These are phyloP conservation scores for Eudyptes chrysolophus DNA, from an alignment of 2,113 vertebrate species.

Conservation along the genomic window DNA sequence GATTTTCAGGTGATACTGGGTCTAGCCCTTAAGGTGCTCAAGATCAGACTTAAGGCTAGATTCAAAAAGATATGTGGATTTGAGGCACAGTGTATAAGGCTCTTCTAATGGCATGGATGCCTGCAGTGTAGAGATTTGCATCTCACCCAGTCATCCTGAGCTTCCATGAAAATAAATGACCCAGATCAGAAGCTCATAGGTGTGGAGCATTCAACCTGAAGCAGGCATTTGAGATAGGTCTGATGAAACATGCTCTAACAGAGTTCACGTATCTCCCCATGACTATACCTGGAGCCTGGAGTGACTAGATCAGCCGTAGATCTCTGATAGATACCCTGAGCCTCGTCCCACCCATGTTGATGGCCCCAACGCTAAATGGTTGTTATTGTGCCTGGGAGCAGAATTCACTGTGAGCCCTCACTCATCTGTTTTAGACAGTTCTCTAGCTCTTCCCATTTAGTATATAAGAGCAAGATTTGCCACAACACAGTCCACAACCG, in stretches of 20 bases:
- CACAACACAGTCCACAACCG: not conserved
- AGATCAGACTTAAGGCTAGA: not conserved
- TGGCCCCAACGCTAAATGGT: not conserved
- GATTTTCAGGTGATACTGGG: not conserved
- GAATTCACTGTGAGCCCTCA: not conserved
- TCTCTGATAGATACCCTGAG: not conserved
- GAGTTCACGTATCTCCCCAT: not conserved
- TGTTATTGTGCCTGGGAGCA: not conserved
- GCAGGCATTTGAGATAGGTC: not conserved
- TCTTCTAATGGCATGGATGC: not conserved
- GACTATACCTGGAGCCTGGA: not conserved
- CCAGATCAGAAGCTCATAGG: not conserved
- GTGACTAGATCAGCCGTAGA: not conserved
- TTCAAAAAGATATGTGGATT: not conserved
- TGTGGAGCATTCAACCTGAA: not conserved
- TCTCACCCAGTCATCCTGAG: not conserved
- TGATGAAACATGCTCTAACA: not conserved
- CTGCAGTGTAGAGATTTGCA: not conserved
- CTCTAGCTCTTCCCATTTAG: not conserved
- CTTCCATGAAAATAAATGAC: not conserved
- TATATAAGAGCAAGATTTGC: not conserved
- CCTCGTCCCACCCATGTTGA: not conserved
- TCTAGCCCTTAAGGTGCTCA: not conserved
- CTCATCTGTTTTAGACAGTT: not conserved
- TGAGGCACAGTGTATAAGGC: fast-evolving